These are phyloP conservation scores for Drosophila borealis DNA, from an alignment of 2,888 invertebrate species.

Conservation along the genomic window DNA sequence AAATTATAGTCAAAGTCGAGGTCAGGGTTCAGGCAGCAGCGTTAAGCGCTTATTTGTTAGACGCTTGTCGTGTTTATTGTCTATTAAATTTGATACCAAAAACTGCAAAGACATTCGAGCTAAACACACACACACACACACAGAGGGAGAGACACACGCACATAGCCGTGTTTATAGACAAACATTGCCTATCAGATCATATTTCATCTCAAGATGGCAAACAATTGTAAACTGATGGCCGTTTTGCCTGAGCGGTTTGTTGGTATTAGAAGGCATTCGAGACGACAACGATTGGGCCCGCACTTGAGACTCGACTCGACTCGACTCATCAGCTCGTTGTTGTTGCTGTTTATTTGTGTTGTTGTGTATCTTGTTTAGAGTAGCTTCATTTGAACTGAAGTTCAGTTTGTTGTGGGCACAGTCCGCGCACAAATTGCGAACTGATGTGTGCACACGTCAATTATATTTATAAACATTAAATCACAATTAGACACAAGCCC, in stretches of 20 bases:
- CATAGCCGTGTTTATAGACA: slow-evolving; percentile 23
- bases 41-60: slow-evolving; percentile 32
- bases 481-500: slow-evolving; percentile 38
- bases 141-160: not conserved
- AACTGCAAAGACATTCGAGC: slow-evolving; percentile 33
- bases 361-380: slow-evolving; percentile 25
- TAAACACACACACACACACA: slow-evolving; percentile 10
- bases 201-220: slow-evolving; percentile 62
- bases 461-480: slow-evolving; percentile 72
- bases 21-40: slow-evolving; percentile 62
- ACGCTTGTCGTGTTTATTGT: slow-evolving; percentile 57
- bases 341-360: slow-evolving; percentile 10
- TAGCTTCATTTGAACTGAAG: slow-evolving; percentile 35
- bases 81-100: slow-evolving; percentile 69
- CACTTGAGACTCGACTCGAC: slow-evolving; percentile 31
- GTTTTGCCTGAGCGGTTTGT: slow-evolving; percentile 67
- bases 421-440: slow-evolving; percentile 47
- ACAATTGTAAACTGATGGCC: slow-evolving; percentile 70
- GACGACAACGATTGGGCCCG: slow-evolving; percentile 22
- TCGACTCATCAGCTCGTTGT: slow-evolving; percentile 17
- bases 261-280: slow-evolving; percentile 60
- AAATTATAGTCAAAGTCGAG: slow-evolving; percentile 55
- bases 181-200: slow-evolving; percentile 70
- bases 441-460: slow-evolving; percentile 36
- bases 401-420: slow-evolving; percentile 22